A percentile compares a stretch with the other conserved stretches of the same genome.
Conservation (phyloP, 2,797 vertebrate genomes). For the Tinamus major region DNA sequence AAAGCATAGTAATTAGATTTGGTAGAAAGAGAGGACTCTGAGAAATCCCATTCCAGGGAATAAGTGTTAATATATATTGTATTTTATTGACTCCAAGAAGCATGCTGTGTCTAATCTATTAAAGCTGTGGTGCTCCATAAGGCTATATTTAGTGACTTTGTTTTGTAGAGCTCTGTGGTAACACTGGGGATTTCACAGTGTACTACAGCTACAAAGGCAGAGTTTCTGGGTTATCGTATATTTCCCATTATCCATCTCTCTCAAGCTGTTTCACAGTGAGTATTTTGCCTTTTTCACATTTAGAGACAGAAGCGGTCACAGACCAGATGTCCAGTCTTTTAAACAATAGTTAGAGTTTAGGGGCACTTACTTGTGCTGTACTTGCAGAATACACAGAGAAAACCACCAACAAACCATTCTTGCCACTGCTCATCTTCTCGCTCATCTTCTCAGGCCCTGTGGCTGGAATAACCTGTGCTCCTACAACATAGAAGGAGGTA, state of each 20-base stretch:
- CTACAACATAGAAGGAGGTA: neutral
- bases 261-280: accelerated
- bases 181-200: neutral
- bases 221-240: neutral
- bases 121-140: accelerated
- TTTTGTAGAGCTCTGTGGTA: accelerated
- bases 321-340: accelerated
- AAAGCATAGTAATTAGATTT: slow-evolving; percentile 48
- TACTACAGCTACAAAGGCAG: too few relatives aligned
- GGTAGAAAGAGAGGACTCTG: neutral
- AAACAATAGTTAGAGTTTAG: accelerated
- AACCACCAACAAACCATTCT: neutral
- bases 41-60: neutral
- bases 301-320: neutral
- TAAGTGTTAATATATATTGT: neutral
- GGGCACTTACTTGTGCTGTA: too few relatives aligned
- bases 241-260: neutral
- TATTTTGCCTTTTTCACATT: accelerated
- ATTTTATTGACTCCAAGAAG: accelerated
- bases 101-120: accelerated
- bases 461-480: too few relatives aligned
- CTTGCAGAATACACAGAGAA: too few relatives aligned
- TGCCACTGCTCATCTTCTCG: accelerated
- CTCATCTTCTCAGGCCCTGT: neutral
- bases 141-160: accelerated